phyloP scores from a whole-genome alignment of 2,888 invertebrate species.

The Lutraria lutraria region DNA sequence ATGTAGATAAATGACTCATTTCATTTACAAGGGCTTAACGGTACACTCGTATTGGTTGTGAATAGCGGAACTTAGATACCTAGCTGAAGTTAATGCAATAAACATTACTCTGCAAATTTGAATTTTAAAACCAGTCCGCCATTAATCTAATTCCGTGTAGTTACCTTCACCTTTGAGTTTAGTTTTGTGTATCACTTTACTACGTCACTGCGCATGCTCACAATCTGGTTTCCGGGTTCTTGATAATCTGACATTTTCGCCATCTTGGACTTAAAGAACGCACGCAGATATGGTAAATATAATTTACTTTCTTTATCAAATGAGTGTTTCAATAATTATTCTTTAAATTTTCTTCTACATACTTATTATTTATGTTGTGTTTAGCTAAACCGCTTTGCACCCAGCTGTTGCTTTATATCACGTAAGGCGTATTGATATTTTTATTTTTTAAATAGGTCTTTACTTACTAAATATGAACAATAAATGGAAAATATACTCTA shows the following conservation, averaged over 20 bases:
- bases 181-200: slow-evolving; percentile 41
- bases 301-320: slow-evolving; percentile 36
- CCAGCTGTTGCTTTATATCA: slow-evolving; percentile 37
- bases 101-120: background rate
- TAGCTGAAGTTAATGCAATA: slow-evolving; percentile 14
- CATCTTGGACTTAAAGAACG: slow-evolving; percentile 52
- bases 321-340: slow-evolving; percentile 28
- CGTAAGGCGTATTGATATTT: slow-evolving; percentile 29
- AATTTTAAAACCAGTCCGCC: slow-evolving; percentile 27
- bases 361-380: slow-evolving; percentile 47
- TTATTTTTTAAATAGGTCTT: slow-evolving; percentile 10
- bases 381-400: slow-evolving; percentile 37
- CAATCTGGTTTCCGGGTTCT: slow-evolving; percentile 45
- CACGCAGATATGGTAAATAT: slow-evolving; percentile 56
- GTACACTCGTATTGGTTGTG: background rate
- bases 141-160: background rate
- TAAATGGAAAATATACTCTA: background rate
- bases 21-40: background rate
- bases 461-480: background rate
- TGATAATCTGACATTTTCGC: slow-evolving; percentile 49
- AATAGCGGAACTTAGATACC: background rate
- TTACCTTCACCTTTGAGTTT: slow-evolving; percentile 34
- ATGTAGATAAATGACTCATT: background rate
- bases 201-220: slow-evolving; percentile 49
- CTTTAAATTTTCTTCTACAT: slow-evolving; percentile 2